phyloP scores from a whole-genome alignment of 2,888 invertebrate genomes.

The Diplazon laetatorius region DNA sequence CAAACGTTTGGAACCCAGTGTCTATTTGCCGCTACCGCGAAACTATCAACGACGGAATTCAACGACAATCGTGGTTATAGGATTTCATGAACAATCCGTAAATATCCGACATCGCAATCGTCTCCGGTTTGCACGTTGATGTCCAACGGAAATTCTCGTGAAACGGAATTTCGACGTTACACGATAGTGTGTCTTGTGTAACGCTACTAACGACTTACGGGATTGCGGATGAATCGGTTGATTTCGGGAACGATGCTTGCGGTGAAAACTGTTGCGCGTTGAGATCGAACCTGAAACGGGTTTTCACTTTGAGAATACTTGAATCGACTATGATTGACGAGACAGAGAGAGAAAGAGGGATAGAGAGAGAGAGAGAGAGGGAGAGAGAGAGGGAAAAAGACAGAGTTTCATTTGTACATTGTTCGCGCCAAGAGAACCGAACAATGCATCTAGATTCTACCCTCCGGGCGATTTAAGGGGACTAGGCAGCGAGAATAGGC shows the following conservation, averaged over 20 bases:
- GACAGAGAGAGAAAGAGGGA: no score
- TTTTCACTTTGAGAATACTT: slow-evolving; percentile 27
- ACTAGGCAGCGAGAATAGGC: no score
- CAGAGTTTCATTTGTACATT: slow-evolving; percentile 24
- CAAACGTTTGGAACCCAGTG: neutral
- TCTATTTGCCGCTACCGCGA: slow-evolving; percentile 8
- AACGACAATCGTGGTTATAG: slow-evolving; percentile 72
- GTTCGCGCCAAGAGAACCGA: neutral
- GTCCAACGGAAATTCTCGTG: slow-evolving; percentile 49
- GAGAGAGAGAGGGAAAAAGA: no score
- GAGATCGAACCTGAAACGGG: slow-evolving; percentile 21
- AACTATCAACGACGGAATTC: slow-evolving; percentile 40
- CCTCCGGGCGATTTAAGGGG: slow-evolving; percentile 12
- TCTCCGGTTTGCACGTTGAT: slow-evolving; percentile 55
- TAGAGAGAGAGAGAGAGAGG: no score
- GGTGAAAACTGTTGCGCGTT: slow-evolving; percentile 18
- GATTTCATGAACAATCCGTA: no score
- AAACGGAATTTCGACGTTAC: slow-evolving; percentile 25
- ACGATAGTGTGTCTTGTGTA: slow-evolving; percentile 4
- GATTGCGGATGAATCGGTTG: slow-evolving; percentile 7
- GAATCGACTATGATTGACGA: slow-evolving; percentile 16
- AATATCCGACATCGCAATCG: slow-evolving; percentile 65
- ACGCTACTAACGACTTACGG: slow-evolving; percentile 18
- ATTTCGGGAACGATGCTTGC: no score
- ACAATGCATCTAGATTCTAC: neutral